These are phyloP conservation scores for Gonocerus acuteangulatus DNA, from an alignment of 2,888 invertebrate species.

Conservation along the genomic window DNA sequence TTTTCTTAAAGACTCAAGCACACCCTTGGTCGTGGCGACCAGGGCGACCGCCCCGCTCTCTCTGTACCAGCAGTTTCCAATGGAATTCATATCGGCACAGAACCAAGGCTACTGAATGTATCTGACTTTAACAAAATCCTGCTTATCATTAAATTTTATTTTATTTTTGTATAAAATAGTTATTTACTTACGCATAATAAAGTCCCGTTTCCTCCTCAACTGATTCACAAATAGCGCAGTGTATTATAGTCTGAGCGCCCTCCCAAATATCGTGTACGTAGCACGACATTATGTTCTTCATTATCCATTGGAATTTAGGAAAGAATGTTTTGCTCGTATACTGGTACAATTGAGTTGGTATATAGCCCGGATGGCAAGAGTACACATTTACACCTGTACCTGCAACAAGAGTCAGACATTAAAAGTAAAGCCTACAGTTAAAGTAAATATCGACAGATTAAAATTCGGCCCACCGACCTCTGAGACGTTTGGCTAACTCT, in stretches of 20 bases:
- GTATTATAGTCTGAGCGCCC: background rate
- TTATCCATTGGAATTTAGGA: background rate
- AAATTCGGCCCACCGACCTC: constrained; percentile 20
- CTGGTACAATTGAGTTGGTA: background rate
- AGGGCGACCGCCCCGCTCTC: too few relatives aligned
- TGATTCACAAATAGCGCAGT: background rate
- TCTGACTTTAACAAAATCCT: too few relatives aligned
- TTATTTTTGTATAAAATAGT: too few relatives aligned
- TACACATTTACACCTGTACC: background rate
- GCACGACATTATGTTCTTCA: background rate
- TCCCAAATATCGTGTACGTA: background rate
- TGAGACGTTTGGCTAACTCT: constrained; percentile 18
- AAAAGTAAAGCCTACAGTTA: too few relatives aligned
- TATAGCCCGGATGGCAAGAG: background rate
- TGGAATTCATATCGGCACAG: too few relatives aligned
- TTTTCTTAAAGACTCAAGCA: too few relatives aligned
- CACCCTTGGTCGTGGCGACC: too few relatives aligned
- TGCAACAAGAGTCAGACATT: background rate
- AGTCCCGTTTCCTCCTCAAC: background rate
- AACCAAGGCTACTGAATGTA: too few relatives aligned
- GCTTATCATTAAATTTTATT: too few relatives aligned
- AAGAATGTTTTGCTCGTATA: background rate
- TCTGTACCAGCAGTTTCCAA: too few relatives aligned
- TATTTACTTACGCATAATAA: background rate
- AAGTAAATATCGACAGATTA: too few relatives aligned